Conservation (phyloP, 2,113 vertebrate species). For the Charina bottae region DNA sequence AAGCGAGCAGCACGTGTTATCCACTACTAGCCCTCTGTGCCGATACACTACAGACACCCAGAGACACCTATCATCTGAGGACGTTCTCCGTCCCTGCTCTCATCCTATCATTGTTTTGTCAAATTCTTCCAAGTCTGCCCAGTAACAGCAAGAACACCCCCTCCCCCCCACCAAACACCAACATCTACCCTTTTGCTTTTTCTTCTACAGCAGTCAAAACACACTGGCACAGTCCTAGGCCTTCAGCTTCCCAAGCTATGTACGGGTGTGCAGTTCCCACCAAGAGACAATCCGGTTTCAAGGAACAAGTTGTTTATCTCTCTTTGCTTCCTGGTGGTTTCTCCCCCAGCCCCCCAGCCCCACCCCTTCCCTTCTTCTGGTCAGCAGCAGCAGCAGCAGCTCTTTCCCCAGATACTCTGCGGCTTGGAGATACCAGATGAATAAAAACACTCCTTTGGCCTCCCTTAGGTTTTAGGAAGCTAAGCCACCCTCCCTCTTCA, state of each 20-base stretch:
- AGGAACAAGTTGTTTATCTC: conserved; percentile 64
- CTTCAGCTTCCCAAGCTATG: background rate
- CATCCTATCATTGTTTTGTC: conserved; percentile 14
- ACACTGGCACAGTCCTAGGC: conserved; percentile 27
- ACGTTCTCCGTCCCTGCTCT: background rate
- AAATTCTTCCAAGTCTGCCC: conserved; percentile 65
- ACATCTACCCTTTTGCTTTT: background rate
- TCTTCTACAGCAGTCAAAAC: conserved; percentile 55
- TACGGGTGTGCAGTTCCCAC: conserved; percentile 47
- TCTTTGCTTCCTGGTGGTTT: background rate
- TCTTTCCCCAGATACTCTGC: background rate
- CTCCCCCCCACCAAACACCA: background rate
- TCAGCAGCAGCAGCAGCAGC: background rate
- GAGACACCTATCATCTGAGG: background rate
- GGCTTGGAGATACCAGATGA: background rate
- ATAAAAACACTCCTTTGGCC: background rate
- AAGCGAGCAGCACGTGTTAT: conserved; percentile 50
- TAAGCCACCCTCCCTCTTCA: background rate
- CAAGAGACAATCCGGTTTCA: conserved; percentile 53
- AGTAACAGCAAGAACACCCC: conserved; percentile 46
- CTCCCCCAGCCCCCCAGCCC: background rate
- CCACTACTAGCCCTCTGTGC: background rate
- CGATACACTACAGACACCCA: background rate
- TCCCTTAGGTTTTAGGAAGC: background rate
- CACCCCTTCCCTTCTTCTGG: background rate